Conservation (phyloP, 2,888 invertebrate species). For the Pyrochroa serraticornis region DNA sequence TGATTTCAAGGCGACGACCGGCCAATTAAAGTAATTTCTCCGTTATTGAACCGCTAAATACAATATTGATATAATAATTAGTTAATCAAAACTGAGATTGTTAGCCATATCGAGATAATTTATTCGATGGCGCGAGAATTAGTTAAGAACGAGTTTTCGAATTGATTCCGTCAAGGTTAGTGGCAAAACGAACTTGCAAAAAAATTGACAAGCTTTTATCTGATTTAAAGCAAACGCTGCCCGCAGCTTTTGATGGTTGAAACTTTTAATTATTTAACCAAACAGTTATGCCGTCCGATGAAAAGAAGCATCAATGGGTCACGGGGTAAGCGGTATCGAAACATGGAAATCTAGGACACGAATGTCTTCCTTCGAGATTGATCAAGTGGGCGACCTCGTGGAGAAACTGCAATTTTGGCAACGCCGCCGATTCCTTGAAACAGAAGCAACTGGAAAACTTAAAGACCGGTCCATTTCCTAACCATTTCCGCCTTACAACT, state of each 20-base stretch:
- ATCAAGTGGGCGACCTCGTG: slow-evolving; percentile 24
- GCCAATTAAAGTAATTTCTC: slow-evolving; percentile 20
- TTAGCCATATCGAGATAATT: slow-evolving; percentile 30
- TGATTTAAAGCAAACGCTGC: slow-evolving; percentile 12
- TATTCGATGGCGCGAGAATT: slow-evolving; percentile 26
- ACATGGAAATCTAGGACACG: slow-evolving; percentile 21
- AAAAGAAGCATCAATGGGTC: slow-evolving; percentile 19
- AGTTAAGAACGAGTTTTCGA: slow-evolving; percentile 30
- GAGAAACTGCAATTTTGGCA: slow-evolving; percentile 15
- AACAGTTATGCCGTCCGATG: not conserved
- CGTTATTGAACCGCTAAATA: slow-evolving; percentile 18
- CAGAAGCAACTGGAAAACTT: too few species aligned
- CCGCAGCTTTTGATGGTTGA: slow-evolving; percentile 5
- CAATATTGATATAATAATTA: slow-evolving; percentile 30
- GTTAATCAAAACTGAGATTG: slow-evolving; percentile 31
- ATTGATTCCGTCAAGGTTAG: slow-evolving; percentile 26
- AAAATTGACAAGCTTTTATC: slow-evolving; percentile 16
- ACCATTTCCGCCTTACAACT: too few species aligned
- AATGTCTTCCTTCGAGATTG: slow-evolving; percentile 22
- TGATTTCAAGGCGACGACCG: slow-evolving; percentile 11
- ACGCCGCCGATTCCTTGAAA: slow-evolving; percentile 2
- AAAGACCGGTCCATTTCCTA: too few species aligned
- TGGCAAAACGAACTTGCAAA: slow-evolving; percentile 13
- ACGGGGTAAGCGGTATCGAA: not conserved
- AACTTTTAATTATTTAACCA: slow-evolving; percentile 2